phyloP scores from a whole-genome alignment of 2,797 vertebrate species.

The Argentina silus region DNA sequence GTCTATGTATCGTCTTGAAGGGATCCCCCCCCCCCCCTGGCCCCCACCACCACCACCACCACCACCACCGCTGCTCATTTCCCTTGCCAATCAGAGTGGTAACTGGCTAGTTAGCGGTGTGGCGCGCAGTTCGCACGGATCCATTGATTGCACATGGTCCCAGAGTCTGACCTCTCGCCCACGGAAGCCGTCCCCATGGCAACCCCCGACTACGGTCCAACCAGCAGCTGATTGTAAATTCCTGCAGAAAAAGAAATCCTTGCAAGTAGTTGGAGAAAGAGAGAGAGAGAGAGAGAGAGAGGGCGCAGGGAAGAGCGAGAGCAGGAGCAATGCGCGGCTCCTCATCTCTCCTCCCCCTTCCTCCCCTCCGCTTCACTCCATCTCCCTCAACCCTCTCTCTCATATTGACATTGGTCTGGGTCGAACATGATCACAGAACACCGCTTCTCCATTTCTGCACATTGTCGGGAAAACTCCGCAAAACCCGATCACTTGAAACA shows the following conservation, averaged over 20 bases:
- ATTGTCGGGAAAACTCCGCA: conserved; percentile 65
- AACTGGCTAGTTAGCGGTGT: conserved; percentile 61
- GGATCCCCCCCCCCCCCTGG: neutral
- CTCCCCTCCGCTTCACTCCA: conserved; percentile 43
- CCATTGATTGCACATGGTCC: conserved; percentile 83
- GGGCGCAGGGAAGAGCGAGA: conserved; percentile 48
- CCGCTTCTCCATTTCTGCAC: conserved; percentile 70
- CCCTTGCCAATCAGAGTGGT: neutral
- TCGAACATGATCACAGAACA: conserved; percentile 77
- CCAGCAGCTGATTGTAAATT: conserved; percentile 86
- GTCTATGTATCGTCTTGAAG: conserved; percentile 3
- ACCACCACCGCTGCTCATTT: neutral
- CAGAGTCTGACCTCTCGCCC: conserved; percentile 82
- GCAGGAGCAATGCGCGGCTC: conserved; percentile 75
- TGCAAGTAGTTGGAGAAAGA: conserved; percentile 35
- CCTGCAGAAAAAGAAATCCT: conserved; percentile 62
- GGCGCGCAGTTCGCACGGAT: conserved; percentile 79
- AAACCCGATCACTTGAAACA: conserved; percentile 70
- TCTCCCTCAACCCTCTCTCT: conserved; percentile 51
- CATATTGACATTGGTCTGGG: conserved; percentile 84
- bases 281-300: conserved; percentile 48
- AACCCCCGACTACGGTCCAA: conserved; percentile 66
- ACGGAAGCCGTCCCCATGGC: conserved; percentile 87
- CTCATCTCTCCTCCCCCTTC: conserved; percentile 49
- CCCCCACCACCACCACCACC: too few relatives aligned